Percentiles rank a stretch among this genome's conserved stretches.
phyloP scores from a whole-genome alignment of 2,797 vertebrate genomes.

The Chelidonichthys spinosus region DNA sequence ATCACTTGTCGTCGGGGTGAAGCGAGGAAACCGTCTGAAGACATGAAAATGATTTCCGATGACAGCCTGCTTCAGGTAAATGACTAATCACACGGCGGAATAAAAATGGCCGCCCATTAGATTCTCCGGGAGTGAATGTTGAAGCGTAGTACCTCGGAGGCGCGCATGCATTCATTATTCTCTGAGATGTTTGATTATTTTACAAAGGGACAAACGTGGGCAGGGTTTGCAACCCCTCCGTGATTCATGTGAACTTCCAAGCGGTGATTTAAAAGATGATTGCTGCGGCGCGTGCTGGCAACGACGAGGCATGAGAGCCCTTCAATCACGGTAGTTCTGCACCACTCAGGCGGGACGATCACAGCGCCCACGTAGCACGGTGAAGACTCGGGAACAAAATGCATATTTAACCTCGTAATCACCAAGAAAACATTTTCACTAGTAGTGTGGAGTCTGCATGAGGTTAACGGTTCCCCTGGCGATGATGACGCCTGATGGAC shows the following conservation, averaged over 20 bases:
- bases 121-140: constrained; percentile 58
- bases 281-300: constrained; percentile 60
- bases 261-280: constrained; percentile 69
- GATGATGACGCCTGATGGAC: constrained; percentile 80
- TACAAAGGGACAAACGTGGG: constrained; percentile 55
- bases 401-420: constrained; percentile 17
- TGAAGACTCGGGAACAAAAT: constrained; percentile 11
- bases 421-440: not conserved
- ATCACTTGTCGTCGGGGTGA: constrained; percentile 75
- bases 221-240: constrained; percentile 51
- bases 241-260: constrained; percentile 66
- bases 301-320: constrained; percentile 66
- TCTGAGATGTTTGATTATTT: constrained; percentile 44
- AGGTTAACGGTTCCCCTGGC: constrained; percentile 71
- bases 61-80: constrained; percentile 78
- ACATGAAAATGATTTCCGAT: constrained; percentile 81
- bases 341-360: constrained; percentile 52
- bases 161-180: constrained; percentile 55
- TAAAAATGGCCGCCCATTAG: constrained; percentile 74
- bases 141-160: constrained; percentile 61
- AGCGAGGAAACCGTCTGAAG: constrained; percentile 75
- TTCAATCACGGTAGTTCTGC: constrained; percentile 71
- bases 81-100: constrained; percentile 75
- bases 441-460: constrained; percentile 52
- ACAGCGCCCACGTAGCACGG: constrained; percentile 35